Percentiles rank a stretch among this genome's conserved stretches.
Conservation (phyloP, 2,113 vertebrate species). For the Coracopsis vasa region DNA sequence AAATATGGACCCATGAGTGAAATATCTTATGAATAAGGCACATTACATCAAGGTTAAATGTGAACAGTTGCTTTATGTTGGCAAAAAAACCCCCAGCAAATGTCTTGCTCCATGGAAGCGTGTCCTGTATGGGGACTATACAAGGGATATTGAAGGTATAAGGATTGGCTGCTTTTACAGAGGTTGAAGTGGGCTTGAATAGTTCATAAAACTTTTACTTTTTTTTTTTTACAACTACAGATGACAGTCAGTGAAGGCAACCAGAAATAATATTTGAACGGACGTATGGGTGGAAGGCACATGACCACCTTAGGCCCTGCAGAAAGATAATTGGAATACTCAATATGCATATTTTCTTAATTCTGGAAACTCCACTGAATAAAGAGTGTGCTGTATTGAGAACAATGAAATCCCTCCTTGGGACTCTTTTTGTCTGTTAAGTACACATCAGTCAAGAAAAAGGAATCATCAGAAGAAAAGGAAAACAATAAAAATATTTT, state of each 20-base stretch:
- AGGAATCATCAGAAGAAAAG: neutral
- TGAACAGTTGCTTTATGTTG: neutral
- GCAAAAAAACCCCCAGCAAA: neutral
- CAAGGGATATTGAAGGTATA: neutral
- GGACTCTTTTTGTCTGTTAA: neutral
- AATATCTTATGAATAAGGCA: neutral
- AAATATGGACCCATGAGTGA: neutral
- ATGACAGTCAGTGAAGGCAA: neutral
- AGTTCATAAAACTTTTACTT: neutral
- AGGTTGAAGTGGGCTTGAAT: neutral
- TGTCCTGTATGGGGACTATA: neutral
- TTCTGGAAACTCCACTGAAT: neutral
- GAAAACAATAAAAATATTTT: neutral
- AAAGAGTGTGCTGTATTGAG: neutral
- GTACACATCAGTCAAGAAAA: neutral
- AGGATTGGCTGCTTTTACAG: neutral
- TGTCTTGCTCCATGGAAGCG: neutral
- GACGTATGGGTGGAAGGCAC: rapidly evolving
- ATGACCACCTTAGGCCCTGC: neutral
- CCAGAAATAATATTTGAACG: neutral
- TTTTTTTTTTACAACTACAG: neutral
- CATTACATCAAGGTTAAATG: neutral
- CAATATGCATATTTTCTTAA: neutral
- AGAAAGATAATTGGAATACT: neutral
- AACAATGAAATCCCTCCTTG: neutral